A percentile compares a stretch with the other conserved stretches of the same genome.
These are phyloP conservation scores for Camponotus vicinus DNA, from an alignment of 1,140 invertebrate genomes.

Conservation along the genomic window DNA sequence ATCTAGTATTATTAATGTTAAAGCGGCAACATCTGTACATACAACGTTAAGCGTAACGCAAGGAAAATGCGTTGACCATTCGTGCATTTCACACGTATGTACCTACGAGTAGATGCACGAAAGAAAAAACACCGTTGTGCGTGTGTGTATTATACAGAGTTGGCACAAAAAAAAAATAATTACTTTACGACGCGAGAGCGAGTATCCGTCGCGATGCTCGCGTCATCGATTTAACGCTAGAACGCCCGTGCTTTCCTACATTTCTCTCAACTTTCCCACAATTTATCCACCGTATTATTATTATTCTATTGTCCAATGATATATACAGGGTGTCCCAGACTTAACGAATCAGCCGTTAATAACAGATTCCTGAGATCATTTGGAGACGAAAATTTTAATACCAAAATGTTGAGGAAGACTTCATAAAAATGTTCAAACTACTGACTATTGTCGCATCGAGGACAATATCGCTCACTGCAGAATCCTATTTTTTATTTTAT, in stretches of 20 bases:
- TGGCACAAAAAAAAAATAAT: slow-evolving; percentile 65
- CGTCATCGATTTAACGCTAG: slow-evolving; percentile 21
- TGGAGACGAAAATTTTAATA: too few species aligned
- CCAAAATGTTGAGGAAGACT: too few species aligned
- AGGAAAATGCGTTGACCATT: slow-evolving; percentile 34
- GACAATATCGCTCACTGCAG: too few species aligned
- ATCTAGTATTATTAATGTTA: slow-evolving; percentile 59
- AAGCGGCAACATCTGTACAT: slow-evolving; percentile 63
- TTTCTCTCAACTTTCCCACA: neutral
- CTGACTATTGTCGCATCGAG: too few species aligned
- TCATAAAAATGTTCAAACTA: too few species aligned
- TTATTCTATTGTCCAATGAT: neutral
- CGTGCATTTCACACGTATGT: slow-evolving; percentile 38
- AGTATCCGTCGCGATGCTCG: neutral
- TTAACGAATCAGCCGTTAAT: too few species aligned
- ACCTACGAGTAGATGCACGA: slow-evolving; percentile 16
- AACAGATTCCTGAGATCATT: too few species aligned
- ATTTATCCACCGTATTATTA: neutral
- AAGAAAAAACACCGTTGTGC: slow-evolving; percentile 26
- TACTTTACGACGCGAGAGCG: neutral
- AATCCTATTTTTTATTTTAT: too few species aligned
- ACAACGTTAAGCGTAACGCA: slow-evolving; percentile 54
- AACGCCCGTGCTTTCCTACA: neutral
- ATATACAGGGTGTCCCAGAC: too few species aligned
- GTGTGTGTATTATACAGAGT: slow-evolving; percentile 71